phyloP scores from a whole-genome alignment of 1,140 invertebrate species.

The Chrysopa pallens region DNA sequence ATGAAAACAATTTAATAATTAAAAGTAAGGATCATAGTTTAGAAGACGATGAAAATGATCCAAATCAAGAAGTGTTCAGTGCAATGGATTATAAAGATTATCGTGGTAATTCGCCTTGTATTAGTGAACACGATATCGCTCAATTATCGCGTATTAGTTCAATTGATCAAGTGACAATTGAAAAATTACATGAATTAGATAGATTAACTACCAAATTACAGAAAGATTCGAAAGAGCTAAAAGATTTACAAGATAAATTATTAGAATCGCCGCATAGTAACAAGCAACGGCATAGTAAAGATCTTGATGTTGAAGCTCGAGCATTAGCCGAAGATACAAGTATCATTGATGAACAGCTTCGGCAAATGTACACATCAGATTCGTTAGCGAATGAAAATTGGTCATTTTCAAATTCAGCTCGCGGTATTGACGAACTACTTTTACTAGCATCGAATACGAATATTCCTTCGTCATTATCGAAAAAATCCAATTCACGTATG shows the following conservation, averaged over 20 bases:
- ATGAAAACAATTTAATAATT: constrained; percentile 11
- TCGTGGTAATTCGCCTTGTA: constrained; percentile 47
- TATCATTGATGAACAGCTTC: constrained; percentile 48
- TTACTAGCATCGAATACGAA: constrained; percentile 16
- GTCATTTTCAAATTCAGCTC: constrained; percentile 45
- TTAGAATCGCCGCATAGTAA: constrained; percentile 32
- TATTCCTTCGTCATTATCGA: constrained; percentile 18
- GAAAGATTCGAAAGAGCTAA: constrained; percentile 59
- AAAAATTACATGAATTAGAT: constrained; percentile 61
- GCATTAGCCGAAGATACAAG: constrained; percentile 38
- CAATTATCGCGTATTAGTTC: constrained; percentile 53
- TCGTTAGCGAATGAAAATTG: constrained; percentile 37
- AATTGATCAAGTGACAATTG: constrained; percentile 55
- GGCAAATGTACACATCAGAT: constrained; percentile 43
- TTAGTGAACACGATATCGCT: constrained; percentile 59
- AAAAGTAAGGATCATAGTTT: constrained; percentile 22
- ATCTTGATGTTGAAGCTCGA: constrained; percentile 34
- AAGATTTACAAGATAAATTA: constrained; percentile 50
- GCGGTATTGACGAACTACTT: constrained; percentile 34
- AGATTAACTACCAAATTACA: constrained; percentile 53
- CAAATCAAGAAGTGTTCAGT: constrained; percentile 49
- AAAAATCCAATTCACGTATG: constrained; percentile 35
- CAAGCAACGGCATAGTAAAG: constrained; percentile 16
- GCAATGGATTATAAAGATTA: constrained; percentile 65
- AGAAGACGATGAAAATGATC: constrained; percentile 26